Evolutionary conservation across 2,888 invertebrate genomes (phyloP).

Genomic region (Calameuta filiformis): DNA sequence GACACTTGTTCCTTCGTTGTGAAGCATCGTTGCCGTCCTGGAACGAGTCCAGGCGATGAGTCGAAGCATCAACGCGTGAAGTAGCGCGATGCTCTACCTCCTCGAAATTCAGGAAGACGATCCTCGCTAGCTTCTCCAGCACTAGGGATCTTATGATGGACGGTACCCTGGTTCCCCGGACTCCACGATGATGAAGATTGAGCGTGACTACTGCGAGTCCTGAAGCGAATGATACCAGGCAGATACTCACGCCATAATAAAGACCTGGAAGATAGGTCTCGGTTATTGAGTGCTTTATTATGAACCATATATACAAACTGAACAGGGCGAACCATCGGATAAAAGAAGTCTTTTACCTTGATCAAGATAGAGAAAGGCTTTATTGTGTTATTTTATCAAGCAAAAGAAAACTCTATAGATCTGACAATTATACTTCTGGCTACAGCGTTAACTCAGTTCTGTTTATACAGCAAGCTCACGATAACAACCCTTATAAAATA

Average conservation of each 20-base stretch:
- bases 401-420: background rate
- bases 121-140: constrained; percentile 78
- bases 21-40: constrained; percentile 39
- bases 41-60: constrained; percentile 1
- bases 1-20: constrained; percentile 49
- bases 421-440: background rate
- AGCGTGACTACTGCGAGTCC: constrained; percentile 86
- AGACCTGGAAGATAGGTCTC: constrained; percentile 69
- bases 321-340: background rate
- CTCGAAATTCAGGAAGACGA: constrained; percentile 80
- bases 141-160: constrained; percentile 76
- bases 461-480: background rate
- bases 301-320: background rate
- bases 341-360: background rate
- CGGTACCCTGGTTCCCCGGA: constrained; percentile 83
- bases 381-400: background rate
- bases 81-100: constrained; percentile 48
- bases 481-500: background rate
- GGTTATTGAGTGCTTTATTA: background rate
- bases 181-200: constrained; percentile 87
- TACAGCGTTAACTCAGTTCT: background rate
- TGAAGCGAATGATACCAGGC: constrained; percentile 83
- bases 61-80: background rate
- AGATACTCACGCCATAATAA: constrained; percentile 86
- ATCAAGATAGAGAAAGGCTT: background rate